These are phyloP conservation scores for Synergus gifuensis DNA, from an alignment of 2,888 invertebrate genomes.

Conservation along the genomic window DNA sequence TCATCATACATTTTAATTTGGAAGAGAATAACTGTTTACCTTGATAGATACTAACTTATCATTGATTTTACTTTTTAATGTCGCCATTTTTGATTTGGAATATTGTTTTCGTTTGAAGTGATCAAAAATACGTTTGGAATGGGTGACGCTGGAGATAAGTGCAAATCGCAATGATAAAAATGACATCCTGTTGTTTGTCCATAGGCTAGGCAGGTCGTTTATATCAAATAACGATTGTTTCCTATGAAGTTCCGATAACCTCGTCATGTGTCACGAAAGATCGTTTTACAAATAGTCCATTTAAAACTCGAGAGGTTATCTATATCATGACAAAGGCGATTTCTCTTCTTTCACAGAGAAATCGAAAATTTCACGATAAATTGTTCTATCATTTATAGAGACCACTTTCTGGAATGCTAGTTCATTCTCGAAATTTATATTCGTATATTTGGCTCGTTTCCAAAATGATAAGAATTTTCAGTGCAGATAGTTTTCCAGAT, in stretches of 20 bases:
- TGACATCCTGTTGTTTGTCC: background rate
- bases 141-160: background rate
- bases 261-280: background rate
- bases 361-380: slow-evolving; percentile 5
- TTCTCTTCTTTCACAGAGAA: background rate
- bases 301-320: background rate
- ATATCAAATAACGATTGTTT: slow-evolving; percentile 4
- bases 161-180: background rate
- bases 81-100: background rate
- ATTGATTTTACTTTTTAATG: background rate
- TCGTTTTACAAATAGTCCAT: background rate
- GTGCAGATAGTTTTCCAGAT: background rate
- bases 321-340: background rate
- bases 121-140: background rate
- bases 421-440: background rate
- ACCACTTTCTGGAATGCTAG: slow-evolving; percentile 3
- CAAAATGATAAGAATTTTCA: background rate
- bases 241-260: background rate
- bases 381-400: background rate
- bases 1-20: background rate
- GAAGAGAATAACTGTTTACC: background rate
- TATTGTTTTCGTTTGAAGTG: background rate
- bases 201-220: background rate
- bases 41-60: background rate
- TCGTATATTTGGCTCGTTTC: background rate